These are phyloP conservation scores for Jaculus jaculus DNA, from an alignment of 2,113 vertebrate genomes.

Conservation along the genomic window DNA sequence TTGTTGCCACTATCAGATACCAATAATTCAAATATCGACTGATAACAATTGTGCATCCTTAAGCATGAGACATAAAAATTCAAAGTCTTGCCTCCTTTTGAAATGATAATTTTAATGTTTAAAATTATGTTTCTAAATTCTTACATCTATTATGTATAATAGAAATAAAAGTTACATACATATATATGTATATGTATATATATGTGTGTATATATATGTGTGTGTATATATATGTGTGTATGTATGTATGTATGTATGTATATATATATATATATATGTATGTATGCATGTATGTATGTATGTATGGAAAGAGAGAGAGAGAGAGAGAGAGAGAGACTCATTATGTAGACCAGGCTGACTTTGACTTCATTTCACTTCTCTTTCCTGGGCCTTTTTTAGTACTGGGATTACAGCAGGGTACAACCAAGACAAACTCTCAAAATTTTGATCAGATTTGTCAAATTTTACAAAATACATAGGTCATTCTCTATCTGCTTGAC, in stretches of 20 bases:
- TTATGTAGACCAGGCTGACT: not conserved
- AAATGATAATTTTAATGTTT: not conserved
- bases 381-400: not conserved
- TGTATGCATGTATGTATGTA: no score
- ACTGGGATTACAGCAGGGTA: not conserved
- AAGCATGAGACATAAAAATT: not conserved
- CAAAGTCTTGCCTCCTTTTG: not conserved
- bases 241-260: no score
- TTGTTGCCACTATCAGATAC: not conserved
- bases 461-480: constrained; percentile 4
- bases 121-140: not conserved
- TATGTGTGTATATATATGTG: no score
- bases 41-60: not conserved
- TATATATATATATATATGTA: no score
- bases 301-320: no score
- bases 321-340: no score
- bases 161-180: no score
- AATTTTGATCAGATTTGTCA: not conserved
- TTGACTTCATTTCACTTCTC: not conserved
- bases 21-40: not conserved
- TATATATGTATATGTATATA: no score
- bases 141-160: not conserved
- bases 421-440: not conserved
- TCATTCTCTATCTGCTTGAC: not conserved
- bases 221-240: no score